Conservation (phyloP, 1,140 invertebrate species). For the Anoplolepis gracilipes region DNA sequence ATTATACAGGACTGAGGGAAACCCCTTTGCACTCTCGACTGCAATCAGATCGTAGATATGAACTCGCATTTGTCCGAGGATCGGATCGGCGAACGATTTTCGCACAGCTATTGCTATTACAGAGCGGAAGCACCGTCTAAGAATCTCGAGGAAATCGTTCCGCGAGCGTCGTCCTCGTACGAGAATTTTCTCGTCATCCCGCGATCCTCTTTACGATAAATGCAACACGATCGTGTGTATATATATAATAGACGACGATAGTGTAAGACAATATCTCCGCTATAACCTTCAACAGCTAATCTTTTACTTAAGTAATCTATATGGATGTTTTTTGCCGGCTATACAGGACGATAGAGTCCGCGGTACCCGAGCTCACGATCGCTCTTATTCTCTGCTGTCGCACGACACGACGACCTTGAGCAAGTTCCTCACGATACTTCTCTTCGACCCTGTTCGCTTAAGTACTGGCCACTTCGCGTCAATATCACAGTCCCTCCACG, state of each 20-base stretch:
- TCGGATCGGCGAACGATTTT: constrained; percentile 33
- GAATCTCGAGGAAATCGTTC: neutral
- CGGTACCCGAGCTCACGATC: constrained; percentile 53
- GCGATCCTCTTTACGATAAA: constrained; percentile 56
- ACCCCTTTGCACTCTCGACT: neutral
- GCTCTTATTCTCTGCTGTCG: neutral
- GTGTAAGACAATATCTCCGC: constrained; percentile 64
- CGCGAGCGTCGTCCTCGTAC: constrained; percentile 20
- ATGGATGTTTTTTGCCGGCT: constrained; percentile 64
- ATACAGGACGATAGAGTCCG: constrained; percentile 49
- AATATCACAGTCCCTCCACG: constrained; percentile 63
- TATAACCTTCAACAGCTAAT: constrained; percentile 74
- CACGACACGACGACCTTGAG: constrained; percentile 23
- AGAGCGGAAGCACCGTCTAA: constrained; percentile 64
- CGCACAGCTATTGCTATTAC: constrained; percentile 22
- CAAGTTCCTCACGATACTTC: constrained; percentile 45
- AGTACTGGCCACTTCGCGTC: constrained; percentile 68
- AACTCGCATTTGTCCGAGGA: constrained; percentile 8
- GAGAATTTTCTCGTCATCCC: constrained; percentile 35
- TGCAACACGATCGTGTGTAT: constrained; percentile 51
- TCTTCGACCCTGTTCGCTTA: constrained; percentile 52
- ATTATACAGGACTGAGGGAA: constrained; percentile 37
- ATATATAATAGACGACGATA: constrained; percentile 79
- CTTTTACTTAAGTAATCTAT: constrained; percentile 77
- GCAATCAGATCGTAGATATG: constrained; percentile 30